Evolutionary conservation across 2,113 vertebrate species (phyloP).

Genomic region (Psilopogon haemacephalus): DNA sequence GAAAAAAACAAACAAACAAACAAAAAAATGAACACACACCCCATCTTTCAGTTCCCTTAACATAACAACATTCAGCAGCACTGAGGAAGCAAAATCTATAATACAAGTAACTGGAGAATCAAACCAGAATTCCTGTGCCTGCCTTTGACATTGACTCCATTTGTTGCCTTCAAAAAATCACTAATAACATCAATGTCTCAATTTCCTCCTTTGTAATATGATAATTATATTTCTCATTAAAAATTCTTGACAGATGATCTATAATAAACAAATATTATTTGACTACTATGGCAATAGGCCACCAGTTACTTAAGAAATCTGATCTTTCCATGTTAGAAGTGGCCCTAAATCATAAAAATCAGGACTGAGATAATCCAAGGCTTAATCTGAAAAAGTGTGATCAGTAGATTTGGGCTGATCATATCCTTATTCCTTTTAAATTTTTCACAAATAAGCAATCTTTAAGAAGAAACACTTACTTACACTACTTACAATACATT

Average conservation of each 20-base stretch:
- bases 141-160: not conserved
- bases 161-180: not conserved
- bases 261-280: not conserved
- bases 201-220: not conserved
- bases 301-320: not conserved
- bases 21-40: not conserved
- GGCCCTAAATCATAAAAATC: not conserved
- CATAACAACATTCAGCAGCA: not conserved
- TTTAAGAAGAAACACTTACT: not conserved
- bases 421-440: not conserved
- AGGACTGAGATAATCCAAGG: not conserved
- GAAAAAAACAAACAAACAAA: not conserved
- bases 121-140: not conserved
- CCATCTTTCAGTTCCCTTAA: not conserved
- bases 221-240: not conserved
- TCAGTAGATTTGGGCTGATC: not conserved
- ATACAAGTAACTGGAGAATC: not conserved
- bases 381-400: not conserved
- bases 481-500: not conserved
- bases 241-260: not conserved
- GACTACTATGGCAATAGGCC: accelerated
- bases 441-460: not conserved
- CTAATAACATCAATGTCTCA: not conserved
- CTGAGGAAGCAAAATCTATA: not conserved
- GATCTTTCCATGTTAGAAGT: not conserved